phyloP scores from a whole-genome alignment of 92 coral and sea anemone species.

The Phymanthus crucifer region DNA sequence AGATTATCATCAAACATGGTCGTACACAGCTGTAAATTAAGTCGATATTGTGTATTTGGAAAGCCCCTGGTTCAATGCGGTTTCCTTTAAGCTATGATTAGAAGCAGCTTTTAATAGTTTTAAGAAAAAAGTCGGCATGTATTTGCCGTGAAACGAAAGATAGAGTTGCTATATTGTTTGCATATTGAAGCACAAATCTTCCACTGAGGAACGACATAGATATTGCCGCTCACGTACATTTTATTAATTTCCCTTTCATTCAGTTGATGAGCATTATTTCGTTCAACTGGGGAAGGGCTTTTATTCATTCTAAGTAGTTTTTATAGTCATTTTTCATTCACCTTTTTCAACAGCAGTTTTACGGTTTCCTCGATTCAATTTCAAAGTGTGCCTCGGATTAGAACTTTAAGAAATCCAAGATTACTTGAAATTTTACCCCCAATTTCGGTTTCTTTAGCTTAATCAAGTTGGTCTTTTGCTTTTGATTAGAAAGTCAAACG shows the following conservation, averaged over 20 bases:
- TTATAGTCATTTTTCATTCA: neutral
- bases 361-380: conserved; percentile 7
- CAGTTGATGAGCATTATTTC: conserved; percentile 1
- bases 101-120: conserved; percentile 18
- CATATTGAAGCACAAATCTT: conserved; percentile 6
- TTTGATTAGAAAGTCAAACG: conserved; percentile 5
- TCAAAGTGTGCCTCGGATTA: neutral
- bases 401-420: conserved; percentile 2
- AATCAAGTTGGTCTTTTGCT: conserved; percentile 2
- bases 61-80: conserved; percentile 22
- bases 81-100: conserved; percentile 21
- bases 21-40: conserved; percentile 17
- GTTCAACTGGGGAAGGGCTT: neutral
- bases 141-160: neutral
- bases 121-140: neutral
- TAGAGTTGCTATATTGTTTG: conserved; percentile 10
- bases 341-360: conserved; percentile 5
- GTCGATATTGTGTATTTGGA: neutral
- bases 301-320: neutral
- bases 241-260: conserved; percentile 6
- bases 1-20: conserved; percentile 12
- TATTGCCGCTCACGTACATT: neutral
- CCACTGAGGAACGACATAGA: neutral
- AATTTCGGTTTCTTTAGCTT: conserved; percentile 29
- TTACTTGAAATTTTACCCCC: conserved; percentile 27